Conservation (phyloP, 1,140 invertebrate species). For the Penaeus vannamei region DNA sequence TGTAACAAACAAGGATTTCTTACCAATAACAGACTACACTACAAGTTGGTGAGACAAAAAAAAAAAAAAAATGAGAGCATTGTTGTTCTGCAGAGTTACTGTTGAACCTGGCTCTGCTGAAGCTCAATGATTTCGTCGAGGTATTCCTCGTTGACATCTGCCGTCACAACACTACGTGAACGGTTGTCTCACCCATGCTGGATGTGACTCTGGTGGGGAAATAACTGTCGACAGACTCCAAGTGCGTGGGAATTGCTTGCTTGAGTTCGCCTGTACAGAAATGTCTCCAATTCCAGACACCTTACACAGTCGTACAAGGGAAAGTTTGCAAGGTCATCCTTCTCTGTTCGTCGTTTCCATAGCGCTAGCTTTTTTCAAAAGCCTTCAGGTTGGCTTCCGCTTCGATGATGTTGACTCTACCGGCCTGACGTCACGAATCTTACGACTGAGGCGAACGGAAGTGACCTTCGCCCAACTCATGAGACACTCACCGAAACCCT, state of each 20-base stretch:
- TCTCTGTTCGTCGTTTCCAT: constrained; percentile 65
- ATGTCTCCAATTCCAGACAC: constrained; percentile 43
- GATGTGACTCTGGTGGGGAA: constrained; percentile 16
- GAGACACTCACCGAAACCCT: background rate
- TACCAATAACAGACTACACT: constrained; percentile 48
- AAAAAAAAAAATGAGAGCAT: constrained; percentile 5
- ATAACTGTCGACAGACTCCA: constrained; percentile 35
- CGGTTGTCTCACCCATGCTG: no score
- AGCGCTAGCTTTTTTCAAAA: constrained; percentile 59
- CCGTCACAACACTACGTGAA: background rate
- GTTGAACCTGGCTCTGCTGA: constrained; percentile 42
- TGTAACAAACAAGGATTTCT: constrained; percentile 27
- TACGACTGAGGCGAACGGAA: constrained; percentile 5
- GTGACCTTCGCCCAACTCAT: background rate
- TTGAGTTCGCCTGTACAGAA: constrained; percentile 51
- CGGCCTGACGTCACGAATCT: background rate
- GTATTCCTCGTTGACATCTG: background rate
- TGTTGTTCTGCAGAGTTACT: constrained; percentile 42
- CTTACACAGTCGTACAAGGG: constrained; percentile 58
- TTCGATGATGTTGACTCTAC: constrained; percentile 56
- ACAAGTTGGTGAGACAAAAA: constrained; percentile 38
- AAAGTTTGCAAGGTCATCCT: constrained; percentile 66
- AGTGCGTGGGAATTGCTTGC: constrained; percentile 53
- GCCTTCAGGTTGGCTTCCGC: constrained; percentile 57
- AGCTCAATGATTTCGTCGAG: constrained; percentile 48